These are phyloP conservation scores for Drosophila pruinosa DNA, from an alignment of 1,140 invertebrate species.

Conservation along the genomic window DNA sequence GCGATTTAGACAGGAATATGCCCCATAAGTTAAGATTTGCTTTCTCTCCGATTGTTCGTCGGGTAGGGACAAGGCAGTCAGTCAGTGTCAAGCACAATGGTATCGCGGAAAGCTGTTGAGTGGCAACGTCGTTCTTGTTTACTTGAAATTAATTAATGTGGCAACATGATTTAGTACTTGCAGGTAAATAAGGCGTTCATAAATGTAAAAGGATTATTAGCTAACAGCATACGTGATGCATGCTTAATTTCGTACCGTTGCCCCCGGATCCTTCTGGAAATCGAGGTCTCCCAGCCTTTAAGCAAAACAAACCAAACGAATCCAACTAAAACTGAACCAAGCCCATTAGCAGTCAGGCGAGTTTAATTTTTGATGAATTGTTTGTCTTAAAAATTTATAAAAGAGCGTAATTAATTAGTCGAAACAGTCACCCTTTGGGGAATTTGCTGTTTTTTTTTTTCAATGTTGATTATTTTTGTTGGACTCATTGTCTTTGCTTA, in stretches of 20 bases:
- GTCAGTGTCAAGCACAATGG: conserved; percentile 45
- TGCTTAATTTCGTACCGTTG: conserved; percentile 60
- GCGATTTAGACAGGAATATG: conserved; percentile 72
- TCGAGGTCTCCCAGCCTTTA: not conserved
- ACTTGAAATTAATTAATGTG: conserved; percentile 79
- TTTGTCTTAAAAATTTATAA: conserved; percentile 77
- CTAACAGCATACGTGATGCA: conserved; percentile 77
- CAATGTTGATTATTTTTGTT: conserved; percentile 10
- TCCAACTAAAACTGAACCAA: conserved; percentile 11
- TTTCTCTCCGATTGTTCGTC: not conserved
- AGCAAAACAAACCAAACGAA: not conserved
- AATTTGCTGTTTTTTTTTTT: not conserved
- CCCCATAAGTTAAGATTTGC: conserved; percentile 56
- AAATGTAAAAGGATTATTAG: conserved; percentile 82
- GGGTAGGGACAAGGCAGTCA: conserved; percentile 23
- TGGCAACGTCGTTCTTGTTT: conserved; percentile 49
- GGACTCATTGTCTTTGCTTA: conserved; percentile 25
- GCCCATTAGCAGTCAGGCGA: conserved; percentile 44
- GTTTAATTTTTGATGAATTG: conserved; percentile 77
- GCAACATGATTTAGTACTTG: conserved; percentile 81
- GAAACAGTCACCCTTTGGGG: conserved; percentile 33
- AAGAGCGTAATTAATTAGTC: conserved; percentile 75
- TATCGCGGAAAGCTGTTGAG: conserved; percentile 26
- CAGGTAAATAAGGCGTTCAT: conserved; percentile 79
- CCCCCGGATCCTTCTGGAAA: no score